A percentile compares a stretch with the other conserved stretches of the same genome.
phyloP scores from a whole-genome alignment of 2,113 vertebrate genomes.

The Cinclus mexicanus region DNA sequence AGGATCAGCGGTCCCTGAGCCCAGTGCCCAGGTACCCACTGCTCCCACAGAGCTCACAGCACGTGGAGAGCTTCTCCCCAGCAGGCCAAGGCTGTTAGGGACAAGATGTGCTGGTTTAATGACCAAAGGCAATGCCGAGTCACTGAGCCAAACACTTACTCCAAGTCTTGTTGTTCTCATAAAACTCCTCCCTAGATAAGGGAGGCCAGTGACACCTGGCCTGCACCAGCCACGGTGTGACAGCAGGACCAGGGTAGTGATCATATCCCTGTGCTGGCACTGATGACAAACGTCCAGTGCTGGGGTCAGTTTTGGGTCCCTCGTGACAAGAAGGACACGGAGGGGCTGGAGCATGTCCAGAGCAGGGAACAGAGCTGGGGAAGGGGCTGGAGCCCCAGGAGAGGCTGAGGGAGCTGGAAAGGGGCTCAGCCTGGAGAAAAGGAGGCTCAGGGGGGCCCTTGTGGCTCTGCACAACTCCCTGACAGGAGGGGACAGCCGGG shows the following conservation, averaged over 20 bases:
- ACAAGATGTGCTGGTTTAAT: not conserved
- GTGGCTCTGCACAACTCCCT: not conserved
- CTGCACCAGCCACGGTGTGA: not conserved
- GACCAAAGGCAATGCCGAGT: not conserved
- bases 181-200: slow-evolving; percentile 87
- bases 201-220: slow-evolving; percentile 47
- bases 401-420: not conserved
- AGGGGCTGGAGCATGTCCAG: not conserved
- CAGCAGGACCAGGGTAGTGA: not conserved
- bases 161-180: slow-evolving; percentile 82
- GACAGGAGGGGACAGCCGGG: not conserved
- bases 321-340: too few relatives aligned
- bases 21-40: fast-evolving
- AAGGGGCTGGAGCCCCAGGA: not conserved
- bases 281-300: fast-evolving
- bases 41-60: not conserved
- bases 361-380: not conserved
- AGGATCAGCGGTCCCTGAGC: not conserved
- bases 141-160: slow-evolving; percentile 75
- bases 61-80: fast-evolving
- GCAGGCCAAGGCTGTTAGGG: not conserved
- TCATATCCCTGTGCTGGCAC: not conserved
- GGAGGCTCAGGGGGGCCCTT: not conserved
- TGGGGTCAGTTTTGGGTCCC: fast-evolving
- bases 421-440: not conserved